Evolutionary conservation across 1,140 invertebrate genomes (phyloP).

Genomic region (Drosophila parabipectinata): DNA sequence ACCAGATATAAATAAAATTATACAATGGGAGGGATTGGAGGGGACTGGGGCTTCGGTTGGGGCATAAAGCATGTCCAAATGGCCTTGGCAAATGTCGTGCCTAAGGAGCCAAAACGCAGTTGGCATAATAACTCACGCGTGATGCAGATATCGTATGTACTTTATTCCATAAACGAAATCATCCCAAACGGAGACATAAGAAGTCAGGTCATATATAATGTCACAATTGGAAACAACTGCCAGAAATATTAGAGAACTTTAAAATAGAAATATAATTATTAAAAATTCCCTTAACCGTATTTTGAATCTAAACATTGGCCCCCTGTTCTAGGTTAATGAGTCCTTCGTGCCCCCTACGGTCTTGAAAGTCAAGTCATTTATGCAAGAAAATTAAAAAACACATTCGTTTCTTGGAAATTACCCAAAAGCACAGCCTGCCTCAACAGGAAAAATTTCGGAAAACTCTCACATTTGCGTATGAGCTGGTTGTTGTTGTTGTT

Average conservation of each 20-base stretch:
- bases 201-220: conserved; percentile 11
- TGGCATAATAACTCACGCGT: conserved; percentile 78
- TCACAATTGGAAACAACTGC: conserved; percentile 29
- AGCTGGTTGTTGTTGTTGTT: conserved; percentile 6
- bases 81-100: conserved; percentile 78
- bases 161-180: conserved; percentile 1
- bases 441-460: conserved; percentile 6
- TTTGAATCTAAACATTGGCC: background rate
- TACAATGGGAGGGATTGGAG: conserved; percentile 30
- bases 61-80: conserved; percentile 71
- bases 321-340: background rate
- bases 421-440: conserved; percentile 18
- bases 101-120: conserved; percentile 75
- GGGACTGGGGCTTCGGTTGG: background rate
- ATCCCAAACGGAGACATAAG: conserved; percentile 32
- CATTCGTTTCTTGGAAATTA: background rate
- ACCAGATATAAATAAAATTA: conserved; percentile 72
- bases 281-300: background rate
- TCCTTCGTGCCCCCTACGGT: background rate
- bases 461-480: conserved; percentile 13
- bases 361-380: background rate
- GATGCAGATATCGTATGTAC: conserved; percentile 60
- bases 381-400: conserved; percentile 21
- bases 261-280: background rate
- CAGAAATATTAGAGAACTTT: background rate